These are phyloP conservation scores for Penaeus indicus DNA, from an alignment of 1,140 invertebrate genomes.

Conservation along the genomic window DNA sequence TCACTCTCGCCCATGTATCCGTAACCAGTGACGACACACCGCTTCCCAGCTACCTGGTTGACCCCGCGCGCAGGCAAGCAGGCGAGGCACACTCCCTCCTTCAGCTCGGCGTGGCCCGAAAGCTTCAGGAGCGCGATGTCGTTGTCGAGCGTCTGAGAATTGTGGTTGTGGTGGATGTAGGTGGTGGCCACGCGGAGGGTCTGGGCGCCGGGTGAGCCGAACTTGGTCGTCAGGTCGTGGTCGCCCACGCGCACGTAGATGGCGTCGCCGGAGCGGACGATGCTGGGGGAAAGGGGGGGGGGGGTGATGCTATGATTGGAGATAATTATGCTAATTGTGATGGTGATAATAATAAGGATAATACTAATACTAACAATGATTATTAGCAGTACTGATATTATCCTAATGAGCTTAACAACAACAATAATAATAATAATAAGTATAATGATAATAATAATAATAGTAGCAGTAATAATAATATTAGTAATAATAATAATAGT, in stretches of 20 bases:
- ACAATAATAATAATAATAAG: too few relatives aligned
- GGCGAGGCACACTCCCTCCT: slow-evolving; percentile 84
- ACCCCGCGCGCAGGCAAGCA: slow-evolving; percentile 90
- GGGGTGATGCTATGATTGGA: not conserved
- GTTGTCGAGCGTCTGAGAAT: slow-evolving; percentile 94
- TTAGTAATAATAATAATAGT: too few relatives aligned
- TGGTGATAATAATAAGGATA: too few relatives aligned
- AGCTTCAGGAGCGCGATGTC: slow-evolving; percentile 95
- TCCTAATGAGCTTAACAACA: too few relatives aligned
- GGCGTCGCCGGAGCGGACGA: slow-evolving; percentile 89
- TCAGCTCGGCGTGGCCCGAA: slow-evolving; percentile 89
- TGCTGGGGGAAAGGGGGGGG: slow-evolving; percentile 74
- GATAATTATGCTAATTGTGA: too few relatives aligned
- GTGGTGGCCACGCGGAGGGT: slow-evolving; percentile 90
- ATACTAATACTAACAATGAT: too few relatives aligned
- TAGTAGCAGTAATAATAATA: too few relatives aligned
- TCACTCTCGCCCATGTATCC: slow-evolving; percentile 94
- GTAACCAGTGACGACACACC: slow-evolving; percentile 93
- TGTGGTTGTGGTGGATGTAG: slow-evolving; percentile 97
- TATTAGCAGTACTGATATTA: too few relatives aligned
- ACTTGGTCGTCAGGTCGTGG: slow-evolving; percentile 84
- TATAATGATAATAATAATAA: too few relatives aligned
- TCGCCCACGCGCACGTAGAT: slow-evolving; percentile 94
- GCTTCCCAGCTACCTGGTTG: slow-evolving; percentile 86
- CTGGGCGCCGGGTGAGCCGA: slow-evolving; percentile 76